phyloP scores from a whole-genome alignment of 2,888 invertebrate genomes.

The Hermodice carunculata region DNA sequence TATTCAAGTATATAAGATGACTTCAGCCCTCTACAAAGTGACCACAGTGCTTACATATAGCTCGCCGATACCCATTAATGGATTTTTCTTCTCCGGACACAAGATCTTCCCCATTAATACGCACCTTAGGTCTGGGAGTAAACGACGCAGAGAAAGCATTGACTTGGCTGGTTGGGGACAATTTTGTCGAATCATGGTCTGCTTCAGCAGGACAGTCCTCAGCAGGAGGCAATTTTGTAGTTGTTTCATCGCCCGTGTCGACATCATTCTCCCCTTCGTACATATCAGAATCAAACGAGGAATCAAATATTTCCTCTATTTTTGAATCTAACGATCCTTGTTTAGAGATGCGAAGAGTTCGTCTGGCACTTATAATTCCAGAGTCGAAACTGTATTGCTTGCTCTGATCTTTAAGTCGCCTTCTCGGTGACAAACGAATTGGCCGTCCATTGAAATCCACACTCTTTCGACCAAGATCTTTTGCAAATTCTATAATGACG shows the following conservation, averaged over 20 bases:
- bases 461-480: conserved; percentile 46
- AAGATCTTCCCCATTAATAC: no score
- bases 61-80: conserved; percentile 11
- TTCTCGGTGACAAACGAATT: conserved; percentile 60
- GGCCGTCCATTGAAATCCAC: conserved; percentile 56
- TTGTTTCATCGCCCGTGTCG: background rate
- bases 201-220: background rate
- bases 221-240: background rate
- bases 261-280: background rate
- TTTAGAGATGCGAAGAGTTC: conserved; percentile 33
- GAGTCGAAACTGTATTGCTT: conserved; percentile 66
- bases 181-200: background rate
- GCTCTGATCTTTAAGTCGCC: conserved; percentile 56
- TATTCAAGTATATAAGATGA: no score
- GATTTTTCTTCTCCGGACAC: background rate
- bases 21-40: conserved; percentile 48
- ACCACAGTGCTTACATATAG: conserved; percentile 55
- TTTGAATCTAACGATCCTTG: conserved; percentile 67
- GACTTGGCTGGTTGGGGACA: background rate
- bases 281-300: conserved; percentile 23
- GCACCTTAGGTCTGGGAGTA: no score
- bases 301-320: conserved; percentile 65
- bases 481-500: conserved; percentile 56
- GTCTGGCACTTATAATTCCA: conserved; percentile 21
- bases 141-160: background rate